Evolutionary conservation across 2,888 invertebrate genomes (phyloP), one percentile per base, ranked within the genome.

Genomic region (Hoplodrina ambigua): DNA sequence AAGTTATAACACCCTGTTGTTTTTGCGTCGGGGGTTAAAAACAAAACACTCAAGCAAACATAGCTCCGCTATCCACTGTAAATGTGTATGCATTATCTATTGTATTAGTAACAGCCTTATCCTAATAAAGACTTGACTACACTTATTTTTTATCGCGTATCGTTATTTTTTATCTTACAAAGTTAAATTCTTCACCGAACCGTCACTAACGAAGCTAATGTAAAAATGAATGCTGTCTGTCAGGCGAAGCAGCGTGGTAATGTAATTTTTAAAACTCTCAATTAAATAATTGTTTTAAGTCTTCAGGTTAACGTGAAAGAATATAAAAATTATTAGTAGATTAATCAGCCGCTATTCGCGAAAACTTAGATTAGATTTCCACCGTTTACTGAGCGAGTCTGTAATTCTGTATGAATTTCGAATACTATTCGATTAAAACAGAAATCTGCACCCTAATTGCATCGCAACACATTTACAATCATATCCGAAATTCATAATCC

Each of bases 201-300:
- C 84, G 57, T 71, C 62, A 81, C 70, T 81, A 81, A 74, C 37
- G 54, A 81, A 64, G 63, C 53, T 73, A 69, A 75, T 68, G 59
- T 71, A 41, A 62, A 68, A 57, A 73, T 69, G 30, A 71, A 73
- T 49, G 61, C 50, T 49, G 59, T 70, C 58, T 59, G 55, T 68
- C 44, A 70, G 52, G 57, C 55, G 46, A 13, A 37, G 25, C 53
- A 58, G 44, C 53, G 25, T 59, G 55, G 54, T 76, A 19, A 30
- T 66, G 50, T 53, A 33, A 58, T 52, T 60, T 41, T 63, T 25
- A 41, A 33, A n/a, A 64, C 52, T 17, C 33, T 64, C 46, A 66
- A 49, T 69, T 66, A 54, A 57, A 57, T 11, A 41, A 46, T 49
- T 64, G 57, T 44, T 46, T 44, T 4, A 44, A 64, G 8, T 59